phyloP scores from a whole-genome alignment of 2,797 vertebrate genomes.

The Sebastes oblongus region DNA sequence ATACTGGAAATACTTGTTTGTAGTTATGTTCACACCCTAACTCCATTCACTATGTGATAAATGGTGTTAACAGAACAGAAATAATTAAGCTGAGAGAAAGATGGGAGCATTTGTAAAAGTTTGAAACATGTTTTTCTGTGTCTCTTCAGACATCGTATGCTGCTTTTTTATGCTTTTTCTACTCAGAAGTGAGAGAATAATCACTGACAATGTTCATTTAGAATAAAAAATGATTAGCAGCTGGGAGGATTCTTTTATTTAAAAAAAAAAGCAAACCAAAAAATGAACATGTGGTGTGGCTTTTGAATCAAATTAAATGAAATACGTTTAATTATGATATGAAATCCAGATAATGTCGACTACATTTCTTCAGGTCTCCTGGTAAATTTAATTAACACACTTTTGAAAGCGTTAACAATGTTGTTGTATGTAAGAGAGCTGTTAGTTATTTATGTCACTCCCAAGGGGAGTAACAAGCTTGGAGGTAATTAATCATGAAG shows the following conservation, averaged over 20 bases:
- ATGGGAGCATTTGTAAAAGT: background rate
- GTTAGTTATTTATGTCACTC: slow-evolving; percentile 45
- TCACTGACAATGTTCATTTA: background rate
- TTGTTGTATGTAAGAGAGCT: slow-evolving; percentile 24
- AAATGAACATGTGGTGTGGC: background rate
- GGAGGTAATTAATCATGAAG: slow-evolving; percentile 52
- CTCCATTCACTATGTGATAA: background rate
- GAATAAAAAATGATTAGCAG: background rate
- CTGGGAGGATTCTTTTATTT: background rate
- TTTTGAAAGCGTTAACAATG: slow-evolving; percentile 40
- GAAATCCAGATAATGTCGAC: background rate
- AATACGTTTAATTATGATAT: background rate
- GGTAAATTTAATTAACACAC: slow-evolving; percentile 13
- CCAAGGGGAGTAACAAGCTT: slow-evolving; percentile 22
- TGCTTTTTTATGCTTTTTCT: background rate
- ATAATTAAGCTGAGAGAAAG: background rate
- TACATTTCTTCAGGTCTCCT: background rate
- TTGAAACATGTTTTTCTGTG: background rate
- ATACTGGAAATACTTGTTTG: background rate
- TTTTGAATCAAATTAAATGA: background rate
- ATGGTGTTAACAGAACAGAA: background rate
- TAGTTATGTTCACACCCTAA: background rate
- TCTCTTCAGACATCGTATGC: background rate
- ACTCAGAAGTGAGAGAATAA: background rate
- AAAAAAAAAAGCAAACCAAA: background rate